Base-by-base conservation (phyloP, 53 echinoderm and acorn worm genomes). In the Zoroaster sp. region DNA sequence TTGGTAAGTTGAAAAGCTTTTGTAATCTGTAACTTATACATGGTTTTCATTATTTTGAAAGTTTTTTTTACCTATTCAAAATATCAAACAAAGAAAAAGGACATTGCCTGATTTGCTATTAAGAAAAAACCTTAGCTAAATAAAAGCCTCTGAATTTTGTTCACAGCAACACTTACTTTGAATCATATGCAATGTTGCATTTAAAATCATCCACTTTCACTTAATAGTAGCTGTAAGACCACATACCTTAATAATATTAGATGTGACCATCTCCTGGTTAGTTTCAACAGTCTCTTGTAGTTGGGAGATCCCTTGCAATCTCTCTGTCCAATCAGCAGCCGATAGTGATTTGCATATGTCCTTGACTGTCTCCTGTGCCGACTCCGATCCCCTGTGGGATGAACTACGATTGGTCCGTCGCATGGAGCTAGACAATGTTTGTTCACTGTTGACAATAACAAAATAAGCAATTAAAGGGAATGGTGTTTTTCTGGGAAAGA, bases 241-340 rank as follows among this genome's bases (percentile, higher is more conserved):
- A 47, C 74, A 44, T 43, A 97, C 98, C 95, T 95, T 97, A 87
- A 97, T 89, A 35, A 97, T 83, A 83, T 89, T 94, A 39, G 77
- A 73, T 25, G 75, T 71, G 21, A 95, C 77, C 35, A 97, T 20
- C 5, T 93, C 89, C 35, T 69, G 69, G 38, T 91, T 72, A 39
- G 91, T 94, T 81, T 92, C 94, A 67, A 91, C 81, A 75, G 94
- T 77, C 35, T 87, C 91, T 46, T 94, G 95, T 49, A 97, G 80
- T 74, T 87, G 83, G 70, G 92, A 81, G 35, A 95, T 94, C 31
- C 90, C 95, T 15, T 91, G 69, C 5, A 95, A 89, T 66, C 95
- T 91, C 18, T 75, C 81, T 36, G 74, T 94, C 98, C 98, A 97
- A 72, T 97, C 98, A 10, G 89, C 90, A 5, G 98, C 92, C 21